Conservation (phyloP, 2,888 invertebrate genomes). For the Agriotes lineatus region DNA sequence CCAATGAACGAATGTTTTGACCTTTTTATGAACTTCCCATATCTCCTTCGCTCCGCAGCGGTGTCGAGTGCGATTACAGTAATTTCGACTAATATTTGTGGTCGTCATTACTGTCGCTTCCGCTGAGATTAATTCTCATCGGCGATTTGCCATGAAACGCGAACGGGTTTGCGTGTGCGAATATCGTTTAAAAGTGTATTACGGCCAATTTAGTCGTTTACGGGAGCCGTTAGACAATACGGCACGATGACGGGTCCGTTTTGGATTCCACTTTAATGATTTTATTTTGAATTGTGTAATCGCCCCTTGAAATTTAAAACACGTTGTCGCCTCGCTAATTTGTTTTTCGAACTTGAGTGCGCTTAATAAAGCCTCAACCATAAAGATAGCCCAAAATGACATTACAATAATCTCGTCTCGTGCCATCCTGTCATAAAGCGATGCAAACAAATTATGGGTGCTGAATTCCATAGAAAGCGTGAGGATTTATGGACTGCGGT, state of each 20-base stretch:
- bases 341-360: too few species aligned
- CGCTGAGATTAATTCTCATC: constrained; percentile 25
- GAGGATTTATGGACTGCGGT: not conserved
- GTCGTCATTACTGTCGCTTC: constrained; percentile 25
- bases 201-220: constrained; percentile 15
- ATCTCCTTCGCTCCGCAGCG: not conserved
- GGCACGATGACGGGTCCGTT: too few species aligned
- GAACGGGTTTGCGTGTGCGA: constrained; percentile 14
- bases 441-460: not conserved
- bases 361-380: too few species aligned
- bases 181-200: constrained; percentile 8
- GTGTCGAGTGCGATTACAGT: constrained; percentile 23
- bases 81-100: constrained; percentile 20
- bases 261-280: too few species aligned
- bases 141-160: not conserved
- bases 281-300: too few species aligned
- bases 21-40: not conserved
- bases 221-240: not conserved
- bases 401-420: too few species aligned
- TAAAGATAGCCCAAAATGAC: too few species aligned
- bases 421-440: too few species aligned
- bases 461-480: not conserved
- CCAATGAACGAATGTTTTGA: too few species aligned
- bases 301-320: too few species aligned
- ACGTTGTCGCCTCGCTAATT: too few species aligned